Percentiles rank a stretch among this genome's conserved stretches.
These are phyloP conservation scores for Rhinogobius similis DNA, from an alignment of 2,113 vertebrate genomes.

Conservation along the genomic window DNA sequence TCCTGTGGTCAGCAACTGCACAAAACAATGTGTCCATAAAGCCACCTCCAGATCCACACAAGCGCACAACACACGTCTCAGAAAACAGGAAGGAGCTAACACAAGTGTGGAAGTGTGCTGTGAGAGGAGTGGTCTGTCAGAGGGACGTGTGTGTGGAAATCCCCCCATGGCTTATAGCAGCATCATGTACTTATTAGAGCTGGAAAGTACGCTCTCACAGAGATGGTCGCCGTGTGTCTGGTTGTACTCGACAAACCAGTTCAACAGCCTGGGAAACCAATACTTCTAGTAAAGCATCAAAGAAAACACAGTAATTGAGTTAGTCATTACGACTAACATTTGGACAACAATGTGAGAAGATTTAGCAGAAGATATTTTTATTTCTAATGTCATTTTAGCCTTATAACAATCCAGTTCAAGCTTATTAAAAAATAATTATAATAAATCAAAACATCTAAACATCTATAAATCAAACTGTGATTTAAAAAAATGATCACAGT, in stretches of 20 bases:
- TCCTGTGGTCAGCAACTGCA: slow-evolving; percentile 1
- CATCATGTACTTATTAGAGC: neutral
- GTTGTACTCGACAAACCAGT: slow-evolving; percentile 20
- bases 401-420: no score
- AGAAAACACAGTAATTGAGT: neutral
- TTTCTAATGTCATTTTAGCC: no score
- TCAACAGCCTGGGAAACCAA: neutral
- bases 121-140: slow-evolving; percentile 9
- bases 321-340: neutral
- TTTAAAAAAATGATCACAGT: no score
- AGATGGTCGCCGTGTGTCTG: neutral
- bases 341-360: neutral
- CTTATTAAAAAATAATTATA: neutral
- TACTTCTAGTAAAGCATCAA: neutral
- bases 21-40: slow-evolving; percentile 34
- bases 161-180: slow-evolving; percentile 39
- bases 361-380: no score
- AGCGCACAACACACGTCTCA: slow-evolving; percentile 38
- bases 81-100: slow-evolving; percentile 73
- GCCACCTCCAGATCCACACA: slow-evolving; percentile 29
- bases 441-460: no score
- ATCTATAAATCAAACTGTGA: no score
- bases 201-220: neutral
- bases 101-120: slow-evolving; percentile 47
- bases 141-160: slow-evolving; percentile 58